Evolutionary conservation across 1,140 invertebrate genomes (phyloP).

Genomic region (Lepidurus apus): DNA sequence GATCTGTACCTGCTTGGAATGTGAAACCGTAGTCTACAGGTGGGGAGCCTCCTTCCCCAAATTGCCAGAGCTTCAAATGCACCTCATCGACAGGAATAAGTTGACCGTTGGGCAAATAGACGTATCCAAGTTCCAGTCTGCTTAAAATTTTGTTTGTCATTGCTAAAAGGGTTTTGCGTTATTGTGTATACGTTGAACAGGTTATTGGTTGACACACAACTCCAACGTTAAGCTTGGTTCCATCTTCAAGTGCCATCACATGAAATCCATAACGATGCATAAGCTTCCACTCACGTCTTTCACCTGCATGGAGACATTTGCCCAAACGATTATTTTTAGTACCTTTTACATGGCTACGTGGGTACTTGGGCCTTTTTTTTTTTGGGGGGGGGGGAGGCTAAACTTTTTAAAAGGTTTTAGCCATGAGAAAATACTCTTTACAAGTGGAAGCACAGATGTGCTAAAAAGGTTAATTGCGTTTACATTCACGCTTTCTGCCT

Average conservation of each 20-base stretch:
- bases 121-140: constrained; percentile 60
- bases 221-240: constrained; percentile 55
- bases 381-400: neutral
- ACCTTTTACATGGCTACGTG: neutral
- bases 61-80: constrained; percentile 57
- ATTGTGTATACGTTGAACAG: constrained; percentile 51
- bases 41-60: constrained; percentile 59
- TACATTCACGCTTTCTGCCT: too few relatives aligned
- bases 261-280: constrained; percentile 66
- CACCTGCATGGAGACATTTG: constrained; percentile 44
- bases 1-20: constrained; percentile 52
- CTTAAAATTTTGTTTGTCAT: neutral
- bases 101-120: constrained; percentile 53
- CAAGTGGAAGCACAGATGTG: too few relatives aligned
- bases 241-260: constrained; percentile 60
- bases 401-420: constrained; percentile 22
- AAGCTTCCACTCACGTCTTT: constrained; percentile 61
- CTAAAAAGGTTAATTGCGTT: too few relatives aligned
- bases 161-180: neutral
- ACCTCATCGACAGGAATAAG: constrained; percentile 54
- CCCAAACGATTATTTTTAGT: neutral
- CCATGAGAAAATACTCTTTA: too few relatives aligned
- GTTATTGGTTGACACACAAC: constrained; percentile 61
- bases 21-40: constrained; percentile 56
- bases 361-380: neutral